Evolutionary conservation across 2,888 invertebrate genomes (phyloP).

Genomic region (Chloromyia formosa): DNA sequence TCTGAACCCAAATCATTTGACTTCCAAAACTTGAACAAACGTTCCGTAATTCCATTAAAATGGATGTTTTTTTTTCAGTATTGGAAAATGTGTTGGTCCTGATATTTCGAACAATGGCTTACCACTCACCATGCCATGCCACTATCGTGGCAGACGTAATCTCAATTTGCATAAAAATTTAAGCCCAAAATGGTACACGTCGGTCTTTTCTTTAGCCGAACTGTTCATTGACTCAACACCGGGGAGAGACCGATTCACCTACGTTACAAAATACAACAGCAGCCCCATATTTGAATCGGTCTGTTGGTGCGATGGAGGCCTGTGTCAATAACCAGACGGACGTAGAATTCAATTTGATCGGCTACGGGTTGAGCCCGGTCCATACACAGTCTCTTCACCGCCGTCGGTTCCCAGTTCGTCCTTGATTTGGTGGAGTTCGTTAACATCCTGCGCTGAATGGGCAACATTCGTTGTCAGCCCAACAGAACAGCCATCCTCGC

Average conservation of each 20-base stretch:
- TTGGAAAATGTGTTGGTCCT: background rate
- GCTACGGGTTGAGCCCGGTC: background rate
- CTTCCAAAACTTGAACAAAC: no score
- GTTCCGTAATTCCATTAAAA: no score
- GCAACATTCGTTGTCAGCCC: background rate
- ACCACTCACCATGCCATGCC: background rate
- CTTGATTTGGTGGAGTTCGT: conserved; percentile 25
- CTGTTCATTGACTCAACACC: conserved; percentile 32
- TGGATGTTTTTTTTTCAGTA: no score
- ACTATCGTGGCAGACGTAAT: conserved; percentile 25
- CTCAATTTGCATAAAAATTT: conserved; percentile 35
- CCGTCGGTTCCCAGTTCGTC: conserved; percentile 18
- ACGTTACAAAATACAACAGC: background rate
- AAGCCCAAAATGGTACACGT: conserved; percentile 27
- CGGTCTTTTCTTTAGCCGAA: background rate
- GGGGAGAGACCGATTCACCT: conserved; percentile 10
- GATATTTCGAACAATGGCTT: background rate
- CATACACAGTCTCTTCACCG: conserved; percentile 2
- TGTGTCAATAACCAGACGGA: conserved; percentile 40
- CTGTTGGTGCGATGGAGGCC: conserved; percentile 10
- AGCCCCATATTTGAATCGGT: background rate
- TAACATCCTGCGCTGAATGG: conserved; percentile 26
- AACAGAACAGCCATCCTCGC: no score
- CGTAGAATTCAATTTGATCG: conserved; percentile 27
- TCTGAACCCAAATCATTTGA: no score